A percentile compares a stretch with the other conserved stretches of the same genome.
These are phyloP conservation scores for Equus quagga DNA, from an alignment of 2,113 vertebrate species.

Conservation along the genomic window DNA sequence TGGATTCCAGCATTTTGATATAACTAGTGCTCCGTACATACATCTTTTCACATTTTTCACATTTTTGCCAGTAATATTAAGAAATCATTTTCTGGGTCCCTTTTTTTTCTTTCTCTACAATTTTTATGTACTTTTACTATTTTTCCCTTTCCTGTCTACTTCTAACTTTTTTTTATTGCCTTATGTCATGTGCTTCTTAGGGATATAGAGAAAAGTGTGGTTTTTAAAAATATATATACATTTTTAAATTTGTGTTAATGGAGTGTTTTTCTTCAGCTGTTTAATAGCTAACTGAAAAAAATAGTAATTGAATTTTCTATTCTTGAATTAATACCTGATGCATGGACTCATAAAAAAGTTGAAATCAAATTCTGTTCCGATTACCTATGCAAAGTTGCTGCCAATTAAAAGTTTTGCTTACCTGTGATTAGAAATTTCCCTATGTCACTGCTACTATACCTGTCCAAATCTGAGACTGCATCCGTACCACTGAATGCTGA, in stretches of 20 bases:
- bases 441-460: neutral
- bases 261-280: slow-evolving; percentile 65
- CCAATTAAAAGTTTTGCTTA: slow-evolving; percentile 25
- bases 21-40: neutral
- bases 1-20: neutral
- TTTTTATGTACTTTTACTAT: neutral
- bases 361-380: neutral
- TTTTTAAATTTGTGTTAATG: slow-evolving; percentile 57
- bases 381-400: neutral
- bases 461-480: neutral
- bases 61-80: slow-evolving; percentile 15
- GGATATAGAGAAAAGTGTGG: slow-evolving; percentile 12
- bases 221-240: neutral
- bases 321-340: slow-evolving; percentile 20
- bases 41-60: neutral
- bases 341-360: slow-evolving; percentile 24
- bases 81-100: neutral
- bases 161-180: neutral
- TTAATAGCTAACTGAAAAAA: slow-evolving; percentile 34
- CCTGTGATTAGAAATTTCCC: neutral
- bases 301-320: slow-evolving; percentile 15
- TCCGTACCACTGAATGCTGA: neutral
- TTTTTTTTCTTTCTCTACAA: neutral
- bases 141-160: neutral
- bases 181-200: neutral